Evolutionary conservation across 1,140 invertebrate species (phyloP), one percentile per base, ranked within the genome.

Genomic region (Daktulosphaira vitifoliae): DNA sequence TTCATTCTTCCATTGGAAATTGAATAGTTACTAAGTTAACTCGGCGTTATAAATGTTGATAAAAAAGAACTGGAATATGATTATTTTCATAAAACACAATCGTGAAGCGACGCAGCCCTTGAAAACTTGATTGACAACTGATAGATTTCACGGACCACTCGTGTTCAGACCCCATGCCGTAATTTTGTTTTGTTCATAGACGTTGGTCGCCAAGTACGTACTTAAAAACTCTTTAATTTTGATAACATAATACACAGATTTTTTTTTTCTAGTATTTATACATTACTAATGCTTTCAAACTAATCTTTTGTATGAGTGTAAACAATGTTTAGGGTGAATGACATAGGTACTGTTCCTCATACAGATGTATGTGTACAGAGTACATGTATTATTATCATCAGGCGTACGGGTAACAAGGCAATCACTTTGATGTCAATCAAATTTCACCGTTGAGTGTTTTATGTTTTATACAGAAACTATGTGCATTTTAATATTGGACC

Each of bases 361-460:
- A n/a, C n/a, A n/a, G n/a, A 33, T 33, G 11, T 11, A 33, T 11
- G 29, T 11, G 29, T 5, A 33, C 29, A 33, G n/a, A n/a, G n/a
- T n/a, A n/a, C n/a, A n/a, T n/a, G n/a, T n/a, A n/a, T n/a, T n/a
- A n/a, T n/a, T n/a, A 33, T 33, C 29, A 11, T 6, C 5, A 5
- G 29, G 5, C 29, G 29, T 6, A 33, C 29, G n/a, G 20, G 23
- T 59, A 59, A 59, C 54, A 38, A 54, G n/a, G 42, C 38, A 44
- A 59, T 38, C 54, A 44, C 54, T 59, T 59, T 29, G 23, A 23
- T 59, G 54, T 59, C 54, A 59, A 59, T 59, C 54, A 59, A 59
- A 56, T 42, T 15, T 59, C 29, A 11, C 26, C 38, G 25, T 59
- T 38, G 54, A 59, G 54, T 59, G 54, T 46, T 59, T 42, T 44